phyloP scores from a whole-genome alignment of 2,888 invertebrate genomes.

The Orchesella flavescens region DNA sequence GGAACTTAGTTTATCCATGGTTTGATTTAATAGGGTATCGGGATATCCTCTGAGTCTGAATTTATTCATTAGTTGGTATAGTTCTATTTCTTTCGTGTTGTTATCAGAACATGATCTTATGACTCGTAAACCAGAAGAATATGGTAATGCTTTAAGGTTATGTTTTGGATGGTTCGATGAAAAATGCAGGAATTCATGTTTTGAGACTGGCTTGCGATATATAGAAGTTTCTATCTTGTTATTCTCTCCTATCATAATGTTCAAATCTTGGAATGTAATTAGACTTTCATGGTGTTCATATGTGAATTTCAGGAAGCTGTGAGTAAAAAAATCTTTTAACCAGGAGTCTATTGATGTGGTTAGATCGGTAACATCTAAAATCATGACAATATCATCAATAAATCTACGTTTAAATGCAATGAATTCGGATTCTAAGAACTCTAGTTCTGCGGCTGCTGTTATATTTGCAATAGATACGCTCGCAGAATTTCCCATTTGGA shows the following conservation, averaged over 20 bases:
- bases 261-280: constrained; percentile 25
- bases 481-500: constrained; percentile 41
- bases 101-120: constrained; percentile 27
- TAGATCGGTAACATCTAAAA: constrained; percentile 14
- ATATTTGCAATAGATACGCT: constrained; percentile 50
- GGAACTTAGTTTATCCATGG: too few relatives aligned
- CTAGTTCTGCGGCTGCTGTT: constrained; percentile 34
- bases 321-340: background rate
- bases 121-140: constrained; percentile 34
- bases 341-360: background rate
- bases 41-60: background rate
- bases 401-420: constrained; percentile 33
- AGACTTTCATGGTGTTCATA: background rate
- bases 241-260: background rate
- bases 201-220: constrained; percentile 29
- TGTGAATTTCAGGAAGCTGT: constrained; percentile 32
- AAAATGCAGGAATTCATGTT: constrained; percentile 33
- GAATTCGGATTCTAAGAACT: background rate
- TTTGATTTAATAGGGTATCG: too few relatives aligned
- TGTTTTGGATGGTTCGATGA: constrained; percentile 33
- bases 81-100: background rate
- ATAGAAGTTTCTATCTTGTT: constrained; percentile 21
- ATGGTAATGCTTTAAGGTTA: constrained; percentile 24
- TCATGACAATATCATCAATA: constrained; percentile 28
- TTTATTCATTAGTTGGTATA: background rate